Base-by-base conservation (phyloP, 2,797 vertebrate genomes). In the Myotis vivesi region DNA sequence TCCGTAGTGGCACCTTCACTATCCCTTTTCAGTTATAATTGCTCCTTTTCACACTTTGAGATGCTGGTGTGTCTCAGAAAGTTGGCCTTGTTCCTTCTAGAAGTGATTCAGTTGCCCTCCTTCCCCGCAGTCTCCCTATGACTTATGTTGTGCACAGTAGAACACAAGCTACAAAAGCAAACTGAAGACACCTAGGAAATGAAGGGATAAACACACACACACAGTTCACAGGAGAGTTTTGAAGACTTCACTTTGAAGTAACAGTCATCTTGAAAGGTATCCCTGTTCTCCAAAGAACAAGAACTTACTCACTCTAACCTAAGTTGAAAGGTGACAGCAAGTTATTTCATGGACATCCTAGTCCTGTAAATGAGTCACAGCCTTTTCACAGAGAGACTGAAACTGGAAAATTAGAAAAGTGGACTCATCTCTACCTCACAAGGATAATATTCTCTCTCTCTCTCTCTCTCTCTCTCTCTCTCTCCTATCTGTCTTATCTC, bases 171-270 rank as follows among this genome's bases (percentile, higher is more conserved):
- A 19, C 59, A 62, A 83, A 22, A 81, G 46, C 49, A 5, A 62
- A 51, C 38, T 17, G 17, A 68, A 91, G 16, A 30, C 16, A 20
- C 20, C 23, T 51, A 19, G 46, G 41, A n/a, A 87, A 41, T 15
- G 8, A 83, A 86, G 7, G 20, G 12, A 33, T 64, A n/a, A 15
- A 41, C 3, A 51, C 20, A 19, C 16, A 22, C 20, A 19, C 12
- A 22, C 28, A 36, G 93, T 53, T 92, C 36, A 62, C 3, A 83
- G 30, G 30, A 49, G 7, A 72, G 38, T 69, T 83, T 69, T 89
- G 38, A 69, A 79, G 22, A 51, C 23, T 44, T 88, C 20, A 57
- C 8, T 28, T 89, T 80, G 64, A 94, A 89, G n/a, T 87, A 55
- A 59, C 20, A 79, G 16, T 76, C 23, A 1, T 57, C 38, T 69